phyloP scores from a whole-genome alignment of 2,797 vertebrate species.

The Phyllotis vaccarum region DNA sequence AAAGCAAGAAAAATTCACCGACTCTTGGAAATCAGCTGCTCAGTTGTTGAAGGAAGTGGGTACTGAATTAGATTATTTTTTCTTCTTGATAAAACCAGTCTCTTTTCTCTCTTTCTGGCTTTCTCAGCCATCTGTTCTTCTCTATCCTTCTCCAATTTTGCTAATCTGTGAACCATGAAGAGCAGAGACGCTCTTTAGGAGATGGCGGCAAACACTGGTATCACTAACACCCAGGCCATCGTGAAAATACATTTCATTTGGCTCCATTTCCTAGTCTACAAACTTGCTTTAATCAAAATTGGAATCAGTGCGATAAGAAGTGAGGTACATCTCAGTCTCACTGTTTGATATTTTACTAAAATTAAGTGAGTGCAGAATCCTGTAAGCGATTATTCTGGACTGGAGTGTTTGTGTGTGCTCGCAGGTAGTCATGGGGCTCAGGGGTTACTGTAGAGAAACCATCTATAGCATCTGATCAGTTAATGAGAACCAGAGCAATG shows the following conservation, averaged over 20 bases:
- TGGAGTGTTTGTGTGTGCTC: background rate
- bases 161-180: conserved; percentile 72
- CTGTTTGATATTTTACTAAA: conserved; percentile 59
- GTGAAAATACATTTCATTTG: conserved; percentile 54
- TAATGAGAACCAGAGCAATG: conserved; percentile 62
- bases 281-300: conserved; percentile 76
- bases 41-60: conserved; percentile 25
- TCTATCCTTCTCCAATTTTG: conserved; percentile 67
- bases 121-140: background rate
- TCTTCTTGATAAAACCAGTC: conserved; percentile 24
- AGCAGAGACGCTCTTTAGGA: conserved; percentile 58
- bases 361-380: background rate
- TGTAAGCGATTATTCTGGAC: background rate
- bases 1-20: background rate
- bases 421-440: rapidly evolving
- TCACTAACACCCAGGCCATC: conserved; percentile 49
- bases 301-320: conserved; percentile 65
- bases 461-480: background rate
- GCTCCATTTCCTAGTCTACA: conserved; percentile 71
- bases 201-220: conserved; percentile 59
- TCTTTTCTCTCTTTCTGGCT: conserved; percentile 2
- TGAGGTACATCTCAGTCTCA: background rate
- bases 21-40: conserved; percentile 36
- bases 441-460: background rate
- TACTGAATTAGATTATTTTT: conserved; percentile 26